A percentile compares a stretch with the other conserved stretches of the same genome.
phyloP scores from a whole-genome alignment of 2,797 vertebrate genomes.

The Muscicapa striata region DNA sequence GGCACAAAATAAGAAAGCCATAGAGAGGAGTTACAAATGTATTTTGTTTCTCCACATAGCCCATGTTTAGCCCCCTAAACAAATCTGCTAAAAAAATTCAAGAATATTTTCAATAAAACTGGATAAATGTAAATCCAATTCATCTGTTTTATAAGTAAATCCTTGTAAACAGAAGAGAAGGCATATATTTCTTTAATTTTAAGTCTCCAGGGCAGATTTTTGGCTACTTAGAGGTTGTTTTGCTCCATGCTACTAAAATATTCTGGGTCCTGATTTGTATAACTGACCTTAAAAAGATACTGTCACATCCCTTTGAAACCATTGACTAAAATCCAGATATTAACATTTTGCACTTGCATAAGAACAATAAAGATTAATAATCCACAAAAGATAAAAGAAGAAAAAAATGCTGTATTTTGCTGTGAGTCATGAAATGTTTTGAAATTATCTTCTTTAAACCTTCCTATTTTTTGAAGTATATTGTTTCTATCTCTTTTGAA shows the following conservation, averaged over 20 bases:
- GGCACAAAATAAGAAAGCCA: background rate
- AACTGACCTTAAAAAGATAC: background rate
- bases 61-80: background rate
- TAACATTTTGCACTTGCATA: background rate
- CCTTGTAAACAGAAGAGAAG: background rate
- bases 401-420: background rate
- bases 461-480: background rate
- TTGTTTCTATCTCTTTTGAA: background rate
- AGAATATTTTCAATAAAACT: constrained; percentile 29
- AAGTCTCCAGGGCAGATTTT: background rate
- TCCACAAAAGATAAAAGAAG: background rate
- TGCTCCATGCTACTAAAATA: background rate
- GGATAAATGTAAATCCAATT: constrained; percentile 15
- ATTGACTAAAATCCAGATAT: background rate
- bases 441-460: background rate
- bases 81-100: background rate
- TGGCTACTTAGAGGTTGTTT: background rate
- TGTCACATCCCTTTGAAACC: background rate
- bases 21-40: background rate
- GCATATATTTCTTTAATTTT: constrained; percentile 19
- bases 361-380: background rate
- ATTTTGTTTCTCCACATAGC: background rate
- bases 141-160: constrained; percentile 14
- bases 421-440: background rate
- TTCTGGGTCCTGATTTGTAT: background rate